Conservation (phyloP, 1,140 invertebrate species). For the Megathymus violae region DNA sequence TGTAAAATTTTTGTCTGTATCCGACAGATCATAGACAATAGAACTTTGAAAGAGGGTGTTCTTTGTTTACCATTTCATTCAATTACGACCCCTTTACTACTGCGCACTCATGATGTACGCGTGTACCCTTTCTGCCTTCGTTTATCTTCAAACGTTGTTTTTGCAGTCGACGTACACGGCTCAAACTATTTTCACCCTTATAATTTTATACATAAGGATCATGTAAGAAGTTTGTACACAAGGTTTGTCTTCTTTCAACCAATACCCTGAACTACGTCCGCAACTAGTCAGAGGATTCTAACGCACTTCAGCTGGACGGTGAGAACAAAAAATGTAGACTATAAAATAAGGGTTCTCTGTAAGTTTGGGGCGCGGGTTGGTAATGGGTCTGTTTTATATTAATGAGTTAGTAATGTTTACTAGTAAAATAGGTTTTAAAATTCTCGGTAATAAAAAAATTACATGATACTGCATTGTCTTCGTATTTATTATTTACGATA, state of each 20-base stretch:
- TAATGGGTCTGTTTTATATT: conserved; percentile 21
- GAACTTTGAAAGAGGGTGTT: neutral
- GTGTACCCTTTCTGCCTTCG: conserved; percentile 1
- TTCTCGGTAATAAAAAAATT: no score
- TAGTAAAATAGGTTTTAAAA: neutral
- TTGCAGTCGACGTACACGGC: neutral
- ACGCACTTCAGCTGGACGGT: conserved; percentile 17
- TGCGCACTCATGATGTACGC: conserved; percentile 1
- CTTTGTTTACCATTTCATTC: conserved; percentile 13
- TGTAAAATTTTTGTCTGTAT: conserved; percentile 2
- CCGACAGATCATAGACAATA: conserved; percentile 4
- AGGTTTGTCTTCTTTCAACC: no score
- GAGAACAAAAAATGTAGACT: conserved; percentile 15
- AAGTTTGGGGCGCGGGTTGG: conserved; percentile 7
- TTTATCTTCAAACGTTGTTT: neutral
- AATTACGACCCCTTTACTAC: conserved; percentile 23
- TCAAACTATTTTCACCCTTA: conserved; percentile 3
- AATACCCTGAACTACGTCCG: conserved; percentile 16
- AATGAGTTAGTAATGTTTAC: conserved; percentile 2
- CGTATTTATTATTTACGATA: no score
- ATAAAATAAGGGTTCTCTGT: conserved; percentile 15
- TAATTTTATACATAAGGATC: neutral
- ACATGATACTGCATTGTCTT: no score
- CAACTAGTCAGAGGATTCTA: conserved; percentile 11
- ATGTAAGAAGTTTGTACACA: no score